Base-by-base conservation (phyloP, 2,888 invertebrate genomes). In the Leuctra nigra region DNA sequence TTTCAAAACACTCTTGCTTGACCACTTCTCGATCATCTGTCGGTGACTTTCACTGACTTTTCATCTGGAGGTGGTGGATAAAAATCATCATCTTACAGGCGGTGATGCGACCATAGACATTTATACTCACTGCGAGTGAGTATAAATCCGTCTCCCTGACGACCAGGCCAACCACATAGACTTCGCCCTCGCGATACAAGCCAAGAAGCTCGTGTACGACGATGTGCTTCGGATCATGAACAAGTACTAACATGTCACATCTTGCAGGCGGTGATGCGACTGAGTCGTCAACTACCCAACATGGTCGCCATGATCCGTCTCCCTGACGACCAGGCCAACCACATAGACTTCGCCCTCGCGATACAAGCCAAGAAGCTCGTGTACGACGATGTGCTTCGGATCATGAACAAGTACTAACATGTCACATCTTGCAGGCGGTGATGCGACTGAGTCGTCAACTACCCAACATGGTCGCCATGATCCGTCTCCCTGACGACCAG, bases 81-180 rank as follows among this genome's bases (percentile, higher is more conserved):
- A n/a, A n/a, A n/a, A n/a, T n/a, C 18, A 20, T 41, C 20, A 18
- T n/a, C 16, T 41, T 6, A 16, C 41, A 41, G 41, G 41, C 18
- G 4, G 41, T 41, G 41, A 20, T 41, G 2, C 41, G 41, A 11
- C 41, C 20, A 4, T 18, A 20, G 18, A 41, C 14, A 18, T 4
- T 16, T 2, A 11, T 41, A 18, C 41, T 20, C 4, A 41, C 14
- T 20, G 16, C 20, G 6, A n/a, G 41, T 41, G 4, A 6, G 20
- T 3, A 4, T 41, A 11, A n/a, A 20, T 41, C 9, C 50, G 33
- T 20, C 20, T 50, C 3, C 11, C 22, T 13, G 50, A 50, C 18
- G 50, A 50, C 33, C 3, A 35, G 18, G 50, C 50, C 35, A 50
- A 29, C 18, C 50, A 50, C 50, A 50, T 33, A 9, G 50, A 50